Percentiles rank a stretch among this genome's conserved stretches.
These are phyloP conservation scores for Sitophilus oryzae DNA, from an alignment of 1,140 invertebrate genomes.

Conservation along the genomic window DNA sequence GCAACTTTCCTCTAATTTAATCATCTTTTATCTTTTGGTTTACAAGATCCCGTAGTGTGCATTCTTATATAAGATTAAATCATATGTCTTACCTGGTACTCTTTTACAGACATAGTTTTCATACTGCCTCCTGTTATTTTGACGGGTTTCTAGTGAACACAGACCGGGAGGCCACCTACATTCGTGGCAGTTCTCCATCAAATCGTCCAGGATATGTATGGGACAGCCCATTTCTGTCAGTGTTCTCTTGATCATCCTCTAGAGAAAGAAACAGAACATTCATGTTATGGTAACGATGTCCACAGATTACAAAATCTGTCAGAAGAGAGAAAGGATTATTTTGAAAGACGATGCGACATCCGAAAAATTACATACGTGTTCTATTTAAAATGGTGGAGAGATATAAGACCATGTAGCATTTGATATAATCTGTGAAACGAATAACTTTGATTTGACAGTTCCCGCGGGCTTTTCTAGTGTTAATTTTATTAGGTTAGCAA, in stretches of 20 bases:
- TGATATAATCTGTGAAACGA: too few species aligned
- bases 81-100: constrained; percentile 62
- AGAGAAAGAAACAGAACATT: constrained; percentile 32
- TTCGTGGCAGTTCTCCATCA: constrained; percentile 97
- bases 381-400: too few species aligned
- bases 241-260: constrained; percentile 88
- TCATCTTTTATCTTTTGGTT: not conserved
- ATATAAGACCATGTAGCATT: too few species aligned
- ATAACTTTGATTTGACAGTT: too few species aligned
- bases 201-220: constrained; percentile 82
- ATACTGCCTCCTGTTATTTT: constrained; percentile 85
- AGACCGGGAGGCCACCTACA: constrained; percentile 88
- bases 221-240: constrained; percentile 90
- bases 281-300: not conserved
- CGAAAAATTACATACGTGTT: too few species aligned
- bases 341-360: too few species aligned
- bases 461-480: too few species aligned
- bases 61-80: not conserved
- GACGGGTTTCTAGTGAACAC: constrained; percentile 86
- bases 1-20: too few species aligned
- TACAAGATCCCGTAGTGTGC: not conserved
- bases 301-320: too few species aligned
- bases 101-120: constrained; percentile 92
- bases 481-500: too few species aligned
- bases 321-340: too few species aligned